Percentiles rank a stretch among this genome's conserved stretches.
phyloP scores from a whole-genome alignment of 2,797 vertebrate species.

The Echeneis naucrates region DNA sequence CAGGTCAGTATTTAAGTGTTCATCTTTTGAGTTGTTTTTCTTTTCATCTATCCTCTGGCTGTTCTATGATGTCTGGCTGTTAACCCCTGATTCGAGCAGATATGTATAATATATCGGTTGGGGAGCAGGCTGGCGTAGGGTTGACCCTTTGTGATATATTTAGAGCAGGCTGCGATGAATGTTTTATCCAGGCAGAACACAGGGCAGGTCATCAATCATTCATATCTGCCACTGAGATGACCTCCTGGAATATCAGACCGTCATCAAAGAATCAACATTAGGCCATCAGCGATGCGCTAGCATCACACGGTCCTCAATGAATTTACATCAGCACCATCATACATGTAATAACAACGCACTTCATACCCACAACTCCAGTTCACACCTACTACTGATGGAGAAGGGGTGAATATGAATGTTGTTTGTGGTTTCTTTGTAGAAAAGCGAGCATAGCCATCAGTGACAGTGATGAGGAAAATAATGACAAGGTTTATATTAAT shows the following conservation, averaged over 20 bases:
- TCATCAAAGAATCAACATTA: slow-evolving; percentile 81
- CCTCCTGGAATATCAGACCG: slow-evolving; percentile 84
- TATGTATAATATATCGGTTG: slow-evolving; percentile 68
- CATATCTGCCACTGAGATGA: slow-evolving; percentile 84
- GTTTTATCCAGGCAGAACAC: slow-evolving; percentile 85
- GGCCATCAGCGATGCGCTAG: slow-evolving; percentile 54
- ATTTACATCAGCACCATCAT: slow-evolving; percentile 7
- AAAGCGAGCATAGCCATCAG: background rate
- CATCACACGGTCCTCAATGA: slow-evolving; percentile 41
- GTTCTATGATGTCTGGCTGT: slow-evolving; percentile 53
- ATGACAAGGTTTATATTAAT: background rate
- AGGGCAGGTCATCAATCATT: slow-evolving; percentile 85
- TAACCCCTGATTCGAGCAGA: slow-evolving; percentile 64
- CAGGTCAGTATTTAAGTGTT: background rate
- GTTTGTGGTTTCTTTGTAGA: background rate
- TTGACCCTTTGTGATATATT: slow-evolving; percentile 83
- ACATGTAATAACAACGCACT: slow-evolving; percentile 40
- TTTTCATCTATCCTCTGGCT: slow-evolving; percentile 6
- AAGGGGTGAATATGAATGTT: background rate
- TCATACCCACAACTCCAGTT: slow-evolving; percentile 1
- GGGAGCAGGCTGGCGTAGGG: slow-evolving; percentile 48
- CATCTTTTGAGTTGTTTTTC: background rate
- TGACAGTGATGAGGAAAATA: background rate
- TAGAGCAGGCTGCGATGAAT: slow-evolving; percentile 82
- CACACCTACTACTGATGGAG: slow-evolving; percentile 8